Percentiles rank a stretch among this genome's conserved stretches.
Evolutionary conservation across 2,113 vertebrate species (phyloP).

Genomic region (Mungos mungo): DNA sequence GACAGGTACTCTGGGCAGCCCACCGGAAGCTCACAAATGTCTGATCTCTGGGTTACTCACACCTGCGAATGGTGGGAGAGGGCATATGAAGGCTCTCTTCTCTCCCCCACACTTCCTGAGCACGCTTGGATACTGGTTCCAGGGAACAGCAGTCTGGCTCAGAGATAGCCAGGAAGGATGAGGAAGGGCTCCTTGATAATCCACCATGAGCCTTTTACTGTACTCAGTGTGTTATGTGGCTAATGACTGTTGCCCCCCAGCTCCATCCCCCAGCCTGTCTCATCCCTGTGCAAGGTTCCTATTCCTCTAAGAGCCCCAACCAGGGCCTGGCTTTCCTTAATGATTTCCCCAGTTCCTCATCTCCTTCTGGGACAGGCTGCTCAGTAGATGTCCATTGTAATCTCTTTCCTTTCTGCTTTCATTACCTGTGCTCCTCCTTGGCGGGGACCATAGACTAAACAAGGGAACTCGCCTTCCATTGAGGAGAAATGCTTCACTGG

Average conservation of each 20-base stretch:
- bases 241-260: not conserved
- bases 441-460: not conserved
- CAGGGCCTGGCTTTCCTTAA: not conserved
- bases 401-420: not conserved
- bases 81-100: not conserved
- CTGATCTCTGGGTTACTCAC: not conserved
- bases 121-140: not conserved
- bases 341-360: not conserved
- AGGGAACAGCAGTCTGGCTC: not conserved
- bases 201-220: not conserved
- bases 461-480: not conserved
- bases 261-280: too few species aligned
- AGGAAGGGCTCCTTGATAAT: not conserved
- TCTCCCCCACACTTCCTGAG: not conserved
- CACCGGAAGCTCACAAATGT: not conserved
- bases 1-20: not conserved
- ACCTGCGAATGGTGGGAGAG: not conserved
- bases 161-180: not conserved
- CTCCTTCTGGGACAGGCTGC: not conserved
- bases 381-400: not conserved
- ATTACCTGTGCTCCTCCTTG: not conserved
- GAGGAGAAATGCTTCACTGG: not conserved
- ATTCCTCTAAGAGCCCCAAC: not conserved
- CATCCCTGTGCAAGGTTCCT: not conserved
- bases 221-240: fast-evolving